A percentile compares a stretch with the other conserved stretches of the same genome.
Evolutionary conservation across 2,797 vertebrate genomes (phyloP).

Genomic region (Anisognathus igniventris): DNA sequence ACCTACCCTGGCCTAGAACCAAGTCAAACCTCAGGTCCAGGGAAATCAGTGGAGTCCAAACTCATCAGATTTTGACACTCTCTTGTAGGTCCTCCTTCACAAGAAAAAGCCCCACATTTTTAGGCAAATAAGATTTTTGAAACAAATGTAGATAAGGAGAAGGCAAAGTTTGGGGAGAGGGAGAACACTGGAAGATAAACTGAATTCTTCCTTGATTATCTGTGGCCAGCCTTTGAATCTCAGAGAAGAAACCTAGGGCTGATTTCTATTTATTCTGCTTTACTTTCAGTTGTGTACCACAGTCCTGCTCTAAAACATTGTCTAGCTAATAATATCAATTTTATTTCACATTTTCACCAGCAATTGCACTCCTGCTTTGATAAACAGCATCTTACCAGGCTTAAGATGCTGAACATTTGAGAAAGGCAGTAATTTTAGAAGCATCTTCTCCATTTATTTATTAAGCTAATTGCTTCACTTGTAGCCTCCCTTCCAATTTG

Average conservation of each 20-base stretch:
- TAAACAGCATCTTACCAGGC: background rate
- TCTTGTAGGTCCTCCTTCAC: background rate
- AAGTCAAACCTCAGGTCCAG: background rate
- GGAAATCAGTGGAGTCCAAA: background rate
- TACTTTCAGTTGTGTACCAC: background rate
- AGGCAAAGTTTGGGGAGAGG: background rate
- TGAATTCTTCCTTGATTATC: background rate
- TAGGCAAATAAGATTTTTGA: background rate
- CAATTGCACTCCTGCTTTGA: background rate
- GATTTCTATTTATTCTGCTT: background rate
- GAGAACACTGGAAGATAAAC: background rate
- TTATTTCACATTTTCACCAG: background rate
- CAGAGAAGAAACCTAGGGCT: background rate
- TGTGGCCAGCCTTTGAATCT: background rate
- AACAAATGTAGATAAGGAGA: background rate
- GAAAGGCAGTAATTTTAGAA: background rate
- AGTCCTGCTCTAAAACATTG: background rate
- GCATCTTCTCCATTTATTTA: conserved; percentile 1
- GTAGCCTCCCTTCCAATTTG: background rate
- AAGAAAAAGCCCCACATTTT: accelerated
- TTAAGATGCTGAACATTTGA: background rate
- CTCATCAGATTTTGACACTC: accelerated
- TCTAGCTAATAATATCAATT: background rate
- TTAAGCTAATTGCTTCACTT: conserved; percentile 31
- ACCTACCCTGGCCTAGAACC: background rate